Evolutionary conservation across 2,797 vertebrate genomes (phyloP), one percentile per base, ranked within the genome.

Genomic region (Acanthopagrus latus): DNA sequence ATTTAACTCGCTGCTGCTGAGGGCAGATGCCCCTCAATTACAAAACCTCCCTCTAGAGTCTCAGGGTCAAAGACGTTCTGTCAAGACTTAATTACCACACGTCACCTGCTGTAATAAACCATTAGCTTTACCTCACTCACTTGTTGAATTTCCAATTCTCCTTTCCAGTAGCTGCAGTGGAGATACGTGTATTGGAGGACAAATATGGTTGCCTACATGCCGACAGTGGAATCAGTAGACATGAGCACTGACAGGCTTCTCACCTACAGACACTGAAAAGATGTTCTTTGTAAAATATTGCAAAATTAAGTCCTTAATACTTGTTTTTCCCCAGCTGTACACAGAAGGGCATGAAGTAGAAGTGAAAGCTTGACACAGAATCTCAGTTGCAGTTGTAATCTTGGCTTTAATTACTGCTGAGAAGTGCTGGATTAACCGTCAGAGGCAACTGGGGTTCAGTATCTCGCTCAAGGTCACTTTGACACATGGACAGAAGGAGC

Each of bases 401-500:
- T 52, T 44, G 51, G 9, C 41, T 29, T n/a, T 17, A 46, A 1
- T 56, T n/a, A 21, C 14, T 8, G 7, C 2, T 21, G 17, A 18
- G 33, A 33, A 33, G 33, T 11, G 51, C 25, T 66, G 55, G 17
- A 23, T 46, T 29, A 17, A 52, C 50, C 27, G 52, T 55, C 18
- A 33, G 21, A 29, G 59, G 16, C 18, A 5, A 50, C 3, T 25
- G 2, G 23, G 7, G n/a, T 52, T 60, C 13, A 57, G 12, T 23
- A 59, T 78, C 63, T 65, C 0, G 0, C 17, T 57, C 48, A 68
- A 33, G 54, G 54, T 52, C 44, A 73, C 20, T 44, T 60, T 72
- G 47, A 50, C 29, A 46, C 64, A 23, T 14, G 46, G 9, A 74
- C 29, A n/a, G 18, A 9, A 59, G 10, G 63, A 48, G 47, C n/a